Conservation (phyloP, 1,140 invertebrate species). For the Drosophila nasuta region DNA sequence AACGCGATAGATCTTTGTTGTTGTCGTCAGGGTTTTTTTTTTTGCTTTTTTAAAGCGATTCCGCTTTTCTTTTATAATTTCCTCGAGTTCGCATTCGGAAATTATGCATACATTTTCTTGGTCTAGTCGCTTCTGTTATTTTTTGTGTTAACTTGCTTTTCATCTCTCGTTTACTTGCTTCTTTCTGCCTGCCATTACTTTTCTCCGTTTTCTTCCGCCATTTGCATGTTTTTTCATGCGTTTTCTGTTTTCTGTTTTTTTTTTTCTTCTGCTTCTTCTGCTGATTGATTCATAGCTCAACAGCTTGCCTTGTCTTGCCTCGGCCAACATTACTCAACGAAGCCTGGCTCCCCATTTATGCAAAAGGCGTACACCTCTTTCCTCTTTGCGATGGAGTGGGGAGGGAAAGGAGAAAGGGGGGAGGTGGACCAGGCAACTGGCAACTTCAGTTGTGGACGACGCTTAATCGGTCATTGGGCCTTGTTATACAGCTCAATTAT, state of each 20-base stretch:
- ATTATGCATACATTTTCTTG: no score
- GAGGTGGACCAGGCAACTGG: slow-evolving; percentile 24
- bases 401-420: neutral
- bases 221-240: neutral
- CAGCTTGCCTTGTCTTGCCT: slow-evolving; percentile 9
- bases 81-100: neutral
- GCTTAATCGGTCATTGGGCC: slow-evolving; percentile 80
- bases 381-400: no score
- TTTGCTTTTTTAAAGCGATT: neutral
- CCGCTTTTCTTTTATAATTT: neutral
- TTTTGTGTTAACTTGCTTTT: no score
- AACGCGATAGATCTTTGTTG: neutral
- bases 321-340: slow-evolving; percentile 5
- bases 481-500: slow-evolving; percentile 82
- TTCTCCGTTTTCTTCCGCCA: neutral
- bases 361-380: neutral
- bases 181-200: neutral
- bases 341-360: neutral
- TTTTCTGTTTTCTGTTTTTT: neutral
- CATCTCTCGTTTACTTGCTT: no score
- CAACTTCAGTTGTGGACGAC: slow-evolving; percentile 55
- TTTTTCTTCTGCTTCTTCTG: neutral
- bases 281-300: slow-evolving; percentile 45
- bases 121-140: no score
- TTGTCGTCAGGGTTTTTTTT: neutral